phyloP scores from a whole-genome alignment of 2,888 invertebrate species.

The Herminia tarsipennalis region DNA sequence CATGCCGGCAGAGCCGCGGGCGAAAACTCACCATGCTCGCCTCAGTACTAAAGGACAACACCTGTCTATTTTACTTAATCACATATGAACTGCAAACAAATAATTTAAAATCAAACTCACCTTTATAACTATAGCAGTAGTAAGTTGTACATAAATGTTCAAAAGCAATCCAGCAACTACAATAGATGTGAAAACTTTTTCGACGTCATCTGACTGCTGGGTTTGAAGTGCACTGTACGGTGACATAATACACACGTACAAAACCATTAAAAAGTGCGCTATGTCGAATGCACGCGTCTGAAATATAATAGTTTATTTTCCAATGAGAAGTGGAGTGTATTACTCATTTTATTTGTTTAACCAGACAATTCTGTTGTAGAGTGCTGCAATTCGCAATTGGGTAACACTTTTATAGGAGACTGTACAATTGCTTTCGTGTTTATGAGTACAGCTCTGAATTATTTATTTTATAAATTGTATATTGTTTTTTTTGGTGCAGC shows the following conservation, averaged over 20 bases:
- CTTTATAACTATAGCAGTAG: conserved; percentile 77
- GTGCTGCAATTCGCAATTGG: neutral
- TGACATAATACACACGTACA: conserved; percentile 70
- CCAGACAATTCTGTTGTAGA: neutral
- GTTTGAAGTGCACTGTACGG: conserved; percentile 71
- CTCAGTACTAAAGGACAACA: too few relatives aligned
- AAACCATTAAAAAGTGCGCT: conserved; percentile 68
- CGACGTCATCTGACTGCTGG: conserved; percentile 54
- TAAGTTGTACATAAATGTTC: conserved; percentile 78
- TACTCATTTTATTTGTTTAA: neutral
- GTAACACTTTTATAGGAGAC: too few relatives aligned
- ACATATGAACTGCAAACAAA: too few relatives aligned
- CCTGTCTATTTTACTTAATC: too few relatives aligned
- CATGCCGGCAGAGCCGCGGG: too few relatives aligned
- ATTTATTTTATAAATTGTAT: too few relatives aligned
- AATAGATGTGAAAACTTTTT: conserved; percentile 62
- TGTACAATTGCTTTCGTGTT: too few relatives aligned
- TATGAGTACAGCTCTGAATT: too few relatives aligned
- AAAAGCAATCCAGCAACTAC: conserved; percentile 68
- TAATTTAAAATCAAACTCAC: too few relatives aligned
- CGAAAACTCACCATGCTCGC: too few relatives aligned
- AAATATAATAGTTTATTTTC: conserved; percentile 25
- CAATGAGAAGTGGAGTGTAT: neutral
- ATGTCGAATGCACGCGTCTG: conserved; percentile 75
- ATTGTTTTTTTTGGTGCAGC: too few relatives aligned